Conservation (phyloP, 2,888 invertebrate genomes). For the Eurois occulta region DNA sequence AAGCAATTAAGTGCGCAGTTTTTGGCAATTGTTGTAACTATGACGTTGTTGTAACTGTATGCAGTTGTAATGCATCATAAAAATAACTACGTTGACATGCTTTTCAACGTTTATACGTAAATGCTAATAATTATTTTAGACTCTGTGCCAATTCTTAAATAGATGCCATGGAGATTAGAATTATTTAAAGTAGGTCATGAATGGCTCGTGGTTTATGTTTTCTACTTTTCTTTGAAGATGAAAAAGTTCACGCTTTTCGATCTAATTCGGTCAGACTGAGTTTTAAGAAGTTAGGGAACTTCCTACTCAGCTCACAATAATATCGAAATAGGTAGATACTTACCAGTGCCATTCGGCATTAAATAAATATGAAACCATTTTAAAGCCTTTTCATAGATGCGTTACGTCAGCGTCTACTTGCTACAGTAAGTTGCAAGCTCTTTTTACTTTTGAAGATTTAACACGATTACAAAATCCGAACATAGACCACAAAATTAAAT, state of each 20-base stretch:
- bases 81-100: slow-evolving; percentile 13
- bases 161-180: background rate
- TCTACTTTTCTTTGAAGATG: slow-evolving; percentile 10
- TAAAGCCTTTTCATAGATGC: background rate
- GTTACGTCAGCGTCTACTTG: background rate
- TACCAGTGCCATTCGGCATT: background rate
- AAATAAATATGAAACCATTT: slow-evolving; percentile 1
- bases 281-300: background rate
- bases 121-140: slow-evolving; percentile 21
- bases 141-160: slow-evolving; percentile 37
- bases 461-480: slow-evolving; percentile 3
- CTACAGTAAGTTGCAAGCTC: background rate
- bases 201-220: background rate
- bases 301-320: background rate
- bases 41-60: background rate
- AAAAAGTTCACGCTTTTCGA: background rate
- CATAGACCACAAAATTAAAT: background rate
- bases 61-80: background rate
- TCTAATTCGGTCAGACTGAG: background rate
- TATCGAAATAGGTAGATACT: background rate
- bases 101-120: slow-evolving; percentile 19
- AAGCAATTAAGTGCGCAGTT: background rate
- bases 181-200: background rate
- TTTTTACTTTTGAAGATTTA: background rate
- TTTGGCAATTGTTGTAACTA: background rate